Percentiles rank a stretch among this genome's conserved stretches.
phyloP scores from a whole-genome alignment of 2,113 vertebrate species.

The Carassius gibelio region DNA sequence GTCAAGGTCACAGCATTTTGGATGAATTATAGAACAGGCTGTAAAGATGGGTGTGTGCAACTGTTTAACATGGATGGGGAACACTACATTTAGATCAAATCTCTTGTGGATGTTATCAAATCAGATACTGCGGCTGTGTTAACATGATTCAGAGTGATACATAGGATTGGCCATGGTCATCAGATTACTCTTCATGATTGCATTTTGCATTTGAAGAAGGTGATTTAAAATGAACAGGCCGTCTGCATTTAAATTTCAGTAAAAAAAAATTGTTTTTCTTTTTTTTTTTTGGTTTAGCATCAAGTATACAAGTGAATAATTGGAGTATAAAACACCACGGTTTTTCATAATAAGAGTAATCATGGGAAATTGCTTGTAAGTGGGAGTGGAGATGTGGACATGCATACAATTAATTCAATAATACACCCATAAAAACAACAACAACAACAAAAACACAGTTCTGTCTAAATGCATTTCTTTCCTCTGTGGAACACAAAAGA shows the following conservation, averaged over 20 bases:
- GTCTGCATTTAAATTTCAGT: not conserved
- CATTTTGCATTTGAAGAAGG: not conserved
- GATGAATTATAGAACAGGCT: not conserved
- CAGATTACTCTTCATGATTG: not conserved
- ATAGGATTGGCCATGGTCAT: not conserved
- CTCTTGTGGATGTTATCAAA: not conserved
- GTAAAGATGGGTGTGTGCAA: not conserved
- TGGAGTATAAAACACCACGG: not conserved
- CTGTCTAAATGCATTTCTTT: too few relatives aligned
- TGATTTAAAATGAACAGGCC: not conserved
- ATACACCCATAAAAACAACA: too few relatives aligned
- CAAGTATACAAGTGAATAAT: not conserved
- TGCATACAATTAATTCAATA: not conserved
- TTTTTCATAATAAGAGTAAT: not conserved
- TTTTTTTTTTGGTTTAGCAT: too few relatives aligned
- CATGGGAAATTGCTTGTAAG: not conserved
- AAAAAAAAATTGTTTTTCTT: too few relatives aligned
- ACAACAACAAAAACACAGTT: too few relatives aligned
- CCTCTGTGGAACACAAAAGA: too few relatives aligned
- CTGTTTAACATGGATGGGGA: not conserved
- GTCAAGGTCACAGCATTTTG: not conserved
- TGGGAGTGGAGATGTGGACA: not conserved
- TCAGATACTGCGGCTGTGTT: not conserved
- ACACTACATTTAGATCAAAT: not conserved
- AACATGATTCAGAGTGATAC: not conserved